Evolutionary conservation across 2,113 vertebrate species (phyloP), one percentile per base, ranked within the genome.

Genomic region (Urocitellus parryii): DNA sequence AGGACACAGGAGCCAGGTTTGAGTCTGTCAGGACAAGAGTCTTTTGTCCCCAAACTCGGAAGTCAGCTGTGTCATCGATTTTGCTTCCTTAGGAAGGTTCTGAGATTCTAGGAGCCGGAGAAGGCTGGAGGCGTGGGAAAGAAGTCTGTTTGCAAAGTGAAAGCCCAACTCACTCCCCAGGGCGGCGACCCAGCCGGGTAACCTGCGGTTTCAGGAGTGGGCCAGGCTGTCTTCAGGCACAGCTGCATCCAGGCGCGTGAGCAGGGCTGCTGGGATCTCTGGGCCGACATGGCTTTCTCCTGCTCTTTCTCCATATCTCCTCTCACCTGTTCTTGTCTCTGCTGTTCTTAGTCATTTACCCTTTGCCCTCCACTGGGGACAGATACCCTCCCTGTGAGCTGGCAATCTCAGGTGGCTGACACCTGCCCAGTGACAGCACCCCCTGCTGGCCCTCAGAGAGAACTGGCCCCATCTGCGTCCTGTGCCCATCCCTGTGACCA

Each of bases 21-120:
- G 56, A 51, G 58, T 94, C 89, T 37, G 25, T 3, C 34, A 58
- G 84, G 76, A 88, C 65, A 61, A 79, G 89, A 45, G 17, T 53
- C 63, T 96, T 92, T 78, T 86, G 92, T 88, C 78, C 32, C 85
- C 42, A 32, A 67, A 78, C 37, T 73, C 42, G 67, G 51, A 96
- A 72, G 72, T 65, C 72, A 72, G 58, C 81, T 84, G 14, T 77
- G 53, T n/a, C 11, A 8, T 45, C 24, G 45, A 6, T 68, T 79
- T 82, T 83, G 76, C 76, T 79, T 91, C 91, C 74, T 80, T 84
- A 56, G 72, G 68, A 78, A 90, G 58, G 27, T 93, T 63, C 94
- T 94, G 48, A 56, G 53, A 34, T 56, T 81, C 88, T 45, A 17
- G 53, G 58, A 90, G 56, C 12, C 45, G 4, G 18, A 58, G 81